A percentile compares a stretch with the other conserved stretches of the same genome.
Evolutionary conservation across 2,113 vertebrate genomes (phyloP).

Genomic region (Phylloscopus whistleri): DNA sequence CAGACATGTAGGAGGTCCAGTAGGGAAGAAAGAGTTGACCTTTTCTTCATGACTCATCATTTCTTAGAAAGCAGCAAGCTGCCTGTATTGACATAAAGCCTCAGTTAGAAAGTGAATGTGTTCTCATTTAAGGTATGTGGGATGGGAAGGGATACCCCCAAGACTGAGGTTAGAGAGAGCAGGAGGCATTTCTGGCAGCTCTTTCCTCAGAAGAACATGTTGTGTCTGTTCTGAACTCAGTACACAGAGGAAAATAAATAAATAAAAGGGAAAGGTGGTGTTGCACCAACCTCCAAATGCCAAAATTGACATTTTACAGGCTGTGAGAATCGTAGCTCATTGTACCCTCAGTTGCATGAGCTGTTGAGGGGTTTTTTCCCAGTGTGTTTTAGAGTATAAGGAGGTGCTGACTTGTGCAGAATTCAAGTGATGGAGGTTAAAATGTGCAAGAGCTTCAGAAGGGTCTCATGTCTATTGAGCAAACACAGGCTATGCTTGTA

Average conservation of each 20-base stretch:
- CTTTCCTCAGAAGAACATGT: neutral
- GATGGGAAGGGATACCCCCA: neutral
- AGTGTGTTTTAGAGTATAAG: neutral
- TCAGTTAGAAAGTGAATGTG: neutral
- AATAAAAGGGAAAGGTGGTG: neutral
- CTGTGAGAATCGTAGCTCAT: neutral
- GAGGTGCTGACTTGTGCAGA: neutral
- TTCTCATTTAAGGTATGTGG: neutral
- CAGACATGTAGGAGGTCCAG: neutral
- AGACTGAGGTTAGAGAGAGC: neutral
- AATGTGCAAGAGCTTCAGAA: neutral
- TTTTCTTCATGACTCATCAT: neutral
- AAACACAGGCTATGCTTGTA: neutral
- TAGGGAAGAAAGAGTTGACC: neutral
- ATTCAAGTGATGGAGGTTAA: neutral
- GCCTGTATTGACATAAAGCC: neutral
- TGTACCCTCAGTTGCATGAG: neutral
- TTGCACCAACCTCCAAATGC: neutral
- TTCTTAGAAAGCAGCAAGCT: neutral
- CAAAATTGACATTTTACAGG: neutral
- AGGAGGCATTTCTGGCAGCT: neutral
- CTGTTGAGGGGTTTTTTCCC: neutral
- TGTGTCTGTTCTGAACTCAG: neutral
- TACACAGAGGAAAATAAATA: neutral
- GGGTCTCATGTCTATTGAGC: neutral